These are phyloP conservation scores for Mesitornis unicolor DNA, from an alignment of 2,113 vertebrate species.

Conservation along the genomic window DNA sequence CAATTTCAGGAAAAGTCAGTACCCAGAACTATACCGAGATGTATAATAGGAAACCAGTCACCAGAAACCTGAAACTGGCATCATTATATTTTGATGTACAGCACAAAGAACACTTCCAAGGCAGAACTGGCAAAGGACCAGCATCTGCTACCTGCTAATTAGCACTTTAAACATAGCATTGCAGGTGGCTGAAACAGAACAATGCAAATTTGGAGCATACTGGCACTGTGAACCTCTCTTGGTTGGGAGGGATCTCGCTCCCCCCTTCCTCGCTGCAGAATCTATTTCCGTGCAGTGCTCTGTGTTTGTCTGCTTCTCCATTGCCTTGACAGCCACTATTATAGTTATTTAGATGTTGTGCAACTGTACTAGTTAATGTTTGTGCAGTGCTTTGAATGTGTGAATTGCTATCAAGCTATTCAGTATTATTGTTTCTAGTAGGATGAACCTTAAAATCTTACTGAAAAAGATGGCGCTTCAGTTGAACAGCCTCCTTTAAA, in stretches of 20 bases:
- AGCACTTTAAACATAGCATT: not conserved
- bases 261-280: not conserved
- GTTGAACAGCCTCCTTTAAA: not conserved
- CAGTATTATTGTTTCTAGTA: conserved; percentile 34
- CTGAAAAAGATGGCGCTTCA: not conserved
- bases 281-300: not conserved
- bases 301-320: conserved; percentile 5
- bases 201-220: not conserved
- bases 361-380: conserved; percentile 56
- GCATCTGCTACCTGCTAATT: conserved; percentile 42
- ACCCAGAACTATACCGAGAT: not conserved
- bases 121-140: not conserved
- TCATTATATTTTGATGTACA: not conserved
- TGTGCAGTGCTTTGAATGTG: conserved; percentile 36
- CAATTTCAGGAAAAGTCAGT: not conserved
- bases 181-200: conserved; percentile 13
- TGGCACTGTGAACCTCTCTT: fast-evolving
- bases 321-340: conserved; percentile 52
- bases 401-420: conserved; percentile 50
- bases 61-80: not conserved
- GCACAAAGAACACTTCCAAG: not conserved
- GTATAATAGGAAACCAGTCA: not conserved
- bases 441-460: not conserved
- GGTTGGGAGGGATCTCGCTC: fast-evolving
- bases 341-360: conserved; percentile 59